Evolutionary conservation across 2,797 vertebrate species (phyloP).

Genomic region (Coranthus polyacanthus): DNA sequence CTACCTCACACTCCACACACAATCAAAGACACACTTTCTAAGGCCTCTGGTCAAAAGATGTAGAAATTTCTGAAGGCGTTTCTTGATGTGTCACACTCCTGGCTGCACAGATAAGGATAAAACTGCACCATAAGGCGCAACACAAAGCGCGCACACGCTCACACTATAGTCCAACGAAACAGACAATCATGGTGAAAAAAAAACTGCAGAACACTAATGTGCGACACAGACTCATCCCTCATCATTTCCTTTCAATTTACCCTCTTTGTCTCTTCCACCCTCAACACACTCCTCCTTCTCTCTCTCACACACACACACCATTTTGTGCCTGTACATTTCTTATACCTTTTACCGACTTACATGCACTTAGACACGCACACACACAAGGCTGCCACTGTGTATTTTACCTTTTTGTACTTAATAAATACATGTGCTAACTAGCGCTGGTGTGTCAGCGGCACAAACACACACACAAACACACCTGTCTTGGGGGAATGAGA

Average conservation of each 20-base stretch:
- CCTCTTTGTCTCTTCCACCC: constrained; percentile 74
- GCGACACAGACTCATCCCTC: constrained; percentile 82
- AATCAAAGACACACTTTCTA: constrained; percentile 17
- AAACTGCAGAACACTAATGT: constrained; percentile 73
- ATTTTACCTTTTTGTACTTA: constrained; percentile 15
- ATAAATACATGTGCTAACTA: constrained; percentile 41
- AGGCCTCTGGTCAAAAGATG: constrained; percentile 56
- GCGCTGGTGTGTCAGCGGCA: not conserved
- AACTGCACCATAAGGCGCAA: constrained; percentile 49
- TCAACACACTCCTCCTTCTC: constrained; percentile 51
- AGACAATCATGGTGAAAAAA: constrained; percentile 58
- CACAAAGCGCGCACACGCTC: constrained; percentile 22
- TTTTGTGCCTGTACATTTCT: constrained; percentile 19
- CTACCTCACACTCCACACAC: too few relatives aligned
- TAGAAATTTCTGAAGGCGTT: constrained; percentile 60
- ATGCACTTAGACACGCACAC: constrained; percentile 7
- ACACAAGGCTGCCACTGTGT: constrained; percentile 1
- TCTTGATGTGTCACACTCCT: constrained; percentile 58
- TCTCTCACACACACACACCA: constrained; percentile 30
- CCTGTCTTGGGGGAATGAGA: constrained; percentile 69
- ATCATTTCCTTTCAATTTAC: constrained; percentile 83
- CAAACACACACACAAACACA: constrained; percentile 32
- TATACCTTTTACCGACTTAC: constrained; percentile 21
- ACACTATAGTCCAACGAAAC: constrained; percentile 55
- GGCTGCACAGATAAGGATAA: constrained; percentile 62